Evolutionary conservation across 2,797 vertebrate genomes (phyloP), one percentile per base, ranked within the genome.

Genomic region (Pterois miles): DNA sequence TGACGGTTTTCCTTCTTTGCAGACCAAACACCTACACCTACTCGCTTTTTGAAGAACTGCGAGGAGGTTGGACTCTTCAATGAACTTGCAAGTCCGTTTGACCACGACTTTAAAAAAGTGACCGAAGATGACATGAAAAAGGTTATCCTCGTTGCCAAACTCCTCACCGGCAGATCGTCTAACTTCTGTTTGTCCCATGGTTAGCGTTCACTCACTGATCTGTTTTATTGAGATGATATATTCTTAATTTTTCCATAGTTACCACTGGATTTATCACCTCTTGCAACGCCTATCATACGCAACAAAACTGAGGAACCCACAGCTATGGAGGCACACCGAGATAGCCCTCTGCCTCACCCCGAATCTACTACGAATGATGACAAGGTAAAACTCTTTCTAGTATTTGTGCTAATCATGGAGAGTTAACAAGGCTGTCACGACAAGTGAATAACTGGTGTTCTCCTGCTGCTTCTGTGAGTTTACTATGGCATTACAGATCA

Each of bases 21-120:
- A 99, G 98, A 99, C 96, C 98, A 99, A 95, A 99, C 98, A n/a
- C 98, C 98, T 20, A 99, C 98, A 60, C 98, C 98, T n/a, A 99
- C 98, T 65, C 97, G 98, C 88, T 99, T 99, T 91, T 90, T 99
- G 91, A 99, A 99, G 95, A 99, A 99, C 95, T 99, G 98, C 89
- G 98, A 99, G 93, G 98, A 99, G 95, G 98, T 99, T 4, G 98
- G 98, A 82, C 97, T 99, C 87, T 99, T 99, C 90, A 99, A 99
- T 92, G 98, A 99, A 84, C 95, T 99, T 58, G 96, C 98, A 73
- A 99, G 98, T 96, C 98, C 98, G 18, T 99, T 99, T 88, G 98
- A 99, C 92, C 98, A 99, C 92, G 98, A 99, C 91, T 99, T 99
- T 94, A 99, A 99, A 96, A 99, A 99, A 91, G 96, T 95, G 53